These are phyloP conservation scores for Phyllotreta cruciferae DNA, from an alignment of 2,888 invertebrate genomes.

Conservation along the genomic window DNA sequence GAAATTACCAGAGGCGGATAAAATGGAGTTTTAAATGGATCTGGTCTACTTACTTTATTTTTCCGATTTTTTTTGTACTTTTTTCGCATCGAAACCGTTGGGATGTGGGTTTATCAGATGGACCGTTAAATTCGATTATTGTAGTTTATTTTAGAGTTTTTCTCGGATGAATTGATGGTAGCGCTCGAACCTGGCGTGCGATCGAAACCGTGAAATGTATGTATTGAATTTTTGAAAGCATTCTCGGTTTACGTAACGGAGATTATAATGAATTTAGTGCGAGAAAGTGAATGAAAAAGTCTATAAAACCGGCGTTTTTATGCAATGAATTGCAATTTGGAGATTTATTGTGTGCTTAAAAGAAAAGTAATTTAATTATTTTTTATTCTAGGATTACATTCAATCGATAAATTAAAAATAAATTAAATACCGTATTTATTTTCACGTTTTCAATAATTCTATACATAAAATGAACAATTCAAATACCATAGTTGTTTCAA, in stretches of 20 bases:
- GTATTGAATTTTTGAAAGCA: no score
- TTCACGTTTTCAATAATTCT: not conserved
- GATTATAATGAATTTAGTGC: no score
- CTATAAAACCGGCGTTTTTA: no score
- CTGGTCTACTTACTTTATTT: slow-evolving; percentile 2
- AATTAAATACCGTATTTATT: not conserved
- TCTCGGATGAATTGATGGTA: not conserved
- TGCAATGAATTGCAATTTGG: no score
- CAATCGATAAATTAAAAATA: not conserved
- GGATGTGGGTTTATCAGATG: slow-evolving; percentile 19
- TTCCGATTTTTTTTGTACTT: not conserved
- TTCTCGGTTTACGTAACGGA: no score
- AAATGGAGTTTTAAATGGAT: slow-evolving; percentile 3
- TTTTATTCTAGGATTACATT: not conserved
- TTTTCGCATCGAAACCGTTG: slow-evolving; percentile 6
- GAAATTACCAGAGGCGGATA: not conserved
- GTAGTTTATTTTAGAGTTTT: slow-evolving; percentile 13
- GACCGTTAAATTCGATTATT: slow-evolving; percentile 23
- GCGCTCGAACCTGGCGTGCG: no score
- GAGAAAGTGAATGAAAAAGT: no score
- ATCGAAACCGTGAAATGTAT: not conserved
- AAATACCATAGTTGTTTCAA: no score
- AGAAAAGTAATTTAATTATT: slow-evolving; percentile 1
- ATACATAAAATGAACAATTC: not conserved
- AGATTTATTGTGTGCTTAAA: not conserved